phyloP scores from a whole-genome alignment of 2,888 invertebrate species.

The Drosophila mimetica region DNA sequence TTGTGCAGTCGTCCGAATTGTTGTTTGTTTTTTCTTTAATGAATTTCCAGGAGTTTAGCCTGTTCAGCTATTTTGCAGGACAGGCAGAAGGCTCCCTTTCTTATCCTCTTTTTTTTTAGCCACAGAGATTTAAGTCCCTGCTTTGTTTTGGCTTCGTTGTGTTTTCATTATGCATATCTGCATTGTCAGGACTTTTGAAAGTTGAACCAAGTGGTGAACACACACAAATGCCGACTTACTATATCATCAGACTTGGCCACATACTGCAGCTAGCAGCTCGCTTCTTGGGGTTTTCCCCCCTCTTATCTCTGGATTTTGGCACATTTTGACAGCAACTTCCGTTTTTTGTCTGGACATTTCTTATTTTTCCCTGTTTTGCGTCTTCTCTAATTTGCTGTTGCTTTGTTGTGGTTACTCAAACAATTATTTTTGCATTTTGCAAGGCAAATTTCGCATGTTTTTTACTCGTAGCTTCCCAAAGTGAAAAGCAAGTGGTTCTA shows the following conservation, averaged over 20 bases:
- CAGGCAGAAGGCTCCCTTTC: neutral
- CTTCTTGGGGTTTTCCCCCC: neutral
- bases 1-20: neutral
- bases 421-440: conserved; percentile 66
- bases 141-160: conserved; percentile 29
- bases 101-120: neutral
- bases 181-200: conserved; percentile 42
- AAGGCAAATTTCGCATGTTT: conserved; percentile 25
- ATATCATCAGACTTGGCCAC: conserved; percentile 13
- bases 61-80: conserved; percentile 18
- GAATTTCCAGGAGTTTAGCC: conserved; percentile 13
- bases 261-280: conserved; percentile 14
- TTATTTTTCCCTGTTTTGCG: conserved; percentile 1
- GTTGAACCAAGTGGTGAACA: conserved; percentile 19
- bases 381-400: conserved; percentile 49
- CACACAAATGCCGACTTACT: conserved; percentile 17
- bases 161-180: conserved; percentile 41
- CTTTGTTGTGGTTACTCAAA: conserved; percentile 61
- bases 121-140: conserved; percentile 13
- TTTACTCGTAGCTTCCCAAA: conserved; percentile 12
- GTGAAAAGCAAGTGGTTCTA: conserved; percentile 29
- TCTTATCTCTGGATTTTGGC: conserved; percentile 11
- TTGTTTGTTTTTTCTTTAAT: conserved; percentile 15
- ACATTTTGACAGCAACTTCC: conserved; percentile 61
- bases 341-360: conserved; percentile 41